Evolutionary conservation across 1,140 invertebrate species (phyloP), one percentile per base, ranked within the genome.

Genomic region (Drosophila pectinifera): DNA sequence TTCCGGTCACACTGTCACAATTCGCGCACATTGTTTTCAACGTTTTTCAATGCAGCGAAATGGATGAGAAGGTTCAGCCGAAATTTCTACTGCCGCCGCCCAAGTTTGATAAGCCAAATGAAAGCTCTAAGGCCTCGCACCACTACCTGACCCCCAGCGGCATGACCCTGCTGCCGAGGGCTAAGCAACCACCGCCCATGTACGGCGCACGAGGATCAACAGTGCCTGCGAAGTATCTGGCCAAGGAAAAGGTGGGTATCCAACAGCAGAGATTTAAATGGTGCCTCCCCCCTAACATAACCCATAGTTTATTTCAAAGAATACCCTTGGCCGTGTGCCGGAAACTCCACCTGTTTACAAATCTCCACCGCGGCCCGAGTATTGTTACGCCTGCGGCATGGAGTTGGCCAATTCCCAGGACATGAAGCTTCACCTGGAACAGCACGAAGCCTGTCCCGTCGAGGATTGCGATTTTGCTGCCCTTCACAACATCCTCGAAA

Each of bases 391-490:
- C 39, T 98, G 97, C 92, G 96, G 96, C 75, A 94, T 95, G 91
- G 94, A 95, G 39, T 97, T 97, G 91, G 91, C 92, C 45, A 94
- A 93, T 6, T 70, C 93, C 45, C 93, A 95, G 20, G 89, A 93
- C 67, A 94, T 96, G 48, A 80, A 94, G 43, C 92, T 93, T 48
- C 97, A 98, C 91, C 93, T 95, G 72, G 80, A 92, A 4, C 94
- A 95, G 72, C 97, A 98, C 92, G 93, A 94, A 92, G 92, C 93
- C 91, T 98, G 96, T 88, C 95, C 95, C 42, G 94, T 96, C 16
- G 96, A 97, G 81, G 95, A 95, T n/a, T 98, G 97, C 88, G 94
- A 93, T 24, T 98, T 96, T 93, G 93, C 95, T 14, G 97, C 96
- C 16, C 95, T 97, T 91, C 94, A 96, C 10, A 95, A 95, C 89